Conservation (phyloP, 2,888 invertebrate genomes). For the Hydraecia micacea region DNA sequence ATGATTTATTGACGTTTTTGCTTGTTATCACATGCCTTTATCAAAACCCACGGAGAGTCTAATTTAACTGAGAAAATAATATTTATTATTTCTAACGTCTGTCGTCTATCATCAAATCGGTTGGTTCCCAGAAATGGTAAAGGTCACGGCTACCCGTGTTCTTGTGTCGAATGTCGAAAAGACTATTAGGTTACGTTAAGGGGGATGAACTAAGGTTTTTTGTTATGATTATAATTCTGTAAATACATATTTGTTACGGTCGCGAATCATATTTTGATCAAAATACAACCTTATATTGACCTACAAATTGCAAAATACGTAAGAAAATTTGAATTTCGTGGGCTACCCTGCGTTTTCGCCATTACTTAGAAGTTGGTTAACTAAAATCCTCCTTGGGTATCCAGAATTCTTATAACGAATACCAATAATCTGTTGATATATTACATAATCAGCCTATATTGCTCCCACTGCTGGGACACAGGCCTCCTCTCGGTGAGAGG, state of each 20-base stretch:
- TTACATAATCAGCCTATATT: no score
- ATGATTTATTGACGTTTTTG: neutral
- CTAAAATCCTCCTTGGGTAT: neutral
- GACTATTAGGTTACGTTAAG: no score
- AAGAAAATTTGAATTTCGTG: neutral
- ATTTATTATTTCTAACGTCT: neutral
- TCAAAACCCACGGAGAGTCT: neutral
- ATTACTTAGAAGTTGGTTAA: neutral
- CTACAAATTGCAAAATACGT: neutral
- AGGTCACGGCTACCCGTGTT: no score
- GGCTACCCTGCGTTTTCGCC: neutral
- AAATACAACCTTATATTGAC: neutral
- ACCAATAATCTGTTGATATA: neutral
- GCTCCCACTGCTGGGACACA: no score
- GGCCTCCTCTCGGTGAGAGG: no score
- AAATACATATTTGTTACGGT: neutral
- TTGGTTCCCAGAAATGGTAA: neutral
- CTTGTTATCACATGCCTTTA: neutral
- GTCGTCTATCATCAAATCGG: neutral
- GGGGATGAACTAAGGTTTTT: no score
- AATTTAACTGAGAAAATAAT: slow-evolving; percentile 4
- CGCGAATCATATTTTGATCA: neutral
- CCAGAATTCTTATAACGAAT: neutral
- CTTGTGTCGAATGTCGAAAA: neutral
- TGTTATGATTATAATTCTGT: neutral